Conservation (phyloP, 2,888 invertebrate species). For the Pristionchus entomophagus region DNA sequence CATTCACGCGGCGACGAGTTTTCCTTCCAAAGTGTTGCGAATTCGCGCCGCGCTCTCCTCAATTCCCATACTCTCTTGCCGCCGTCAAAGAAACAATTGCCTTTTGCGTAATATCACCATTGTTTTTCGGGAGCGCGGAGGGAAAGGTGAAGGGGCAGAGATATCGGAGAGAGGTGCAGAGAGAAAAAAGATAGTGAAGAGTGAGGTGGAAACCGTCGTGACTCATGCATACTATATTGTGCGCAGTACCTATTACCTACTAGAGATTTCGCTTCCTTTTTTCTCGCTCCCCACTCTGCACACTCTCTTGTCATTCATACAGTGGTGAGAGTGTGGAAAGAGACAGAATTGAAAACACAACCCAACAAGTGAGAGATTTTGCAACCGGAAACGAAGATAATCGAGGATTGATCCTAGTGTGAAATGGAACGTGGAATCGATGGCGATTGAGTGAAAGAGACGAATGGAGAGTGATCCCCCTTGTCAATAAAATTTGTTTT, state of each 20-base stretch:
- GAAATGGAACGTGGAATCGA: neutral
- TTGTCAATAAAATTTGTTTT: constrained; percentile 33
- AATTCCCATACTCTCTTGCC: neutral
- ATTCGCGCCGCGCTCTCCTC: neutral
- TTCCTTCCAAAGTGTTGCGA: constrained; percentile 8
- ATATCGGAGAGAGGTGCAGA: constrained; percentile 6
- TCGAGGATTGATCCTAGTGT: neutral
- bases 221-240: neutral
- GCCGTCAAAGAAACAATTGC: neutral
- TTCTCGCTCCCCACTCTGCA: too few species aligned
- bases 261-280: neutral
- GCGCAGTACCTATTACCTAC: neutral
- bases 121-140: neutral
- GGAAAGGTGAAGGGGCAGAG: constrained; percentile 12
- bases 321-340: too few species aligned
- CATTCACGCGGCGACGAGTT: neutral
- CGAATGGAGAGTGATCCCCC: neutral
- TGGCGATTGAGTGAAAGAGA: neutral
- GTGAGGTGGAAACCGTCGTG: neutral
- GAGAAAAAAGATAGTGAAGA: neutral
- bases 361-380: too few species aligned
- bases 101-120: neutral
- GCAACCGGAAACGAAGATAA: neutral
- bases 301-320: too few species aligned
- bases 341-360: too few species aligned